phyloP scores from a whole-genome alignment of 2,113 vertebrate genomes.

The Todiramphus saurophagus region DNA sequence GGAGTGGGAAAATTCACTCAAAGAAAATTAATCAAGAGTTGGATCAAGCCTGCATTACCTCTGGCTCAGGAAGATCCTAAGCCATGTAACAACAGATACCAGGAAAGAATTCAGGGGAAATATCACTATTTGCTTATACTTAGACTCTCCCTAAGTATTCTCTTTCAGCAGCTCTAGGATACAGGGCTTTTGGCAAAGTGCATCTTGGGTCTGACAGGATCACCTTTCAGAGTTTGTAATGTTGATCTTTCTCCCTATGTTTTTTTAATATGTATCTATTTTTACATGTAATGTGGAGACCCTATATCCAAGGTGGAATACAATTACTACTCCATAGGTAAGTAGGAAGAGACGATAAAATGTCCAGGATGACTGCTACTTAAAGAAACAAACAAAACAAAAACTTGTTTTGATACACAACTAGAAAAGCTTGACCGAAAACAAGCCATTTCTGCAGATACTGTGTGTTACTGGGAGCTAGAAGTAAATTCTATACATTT shows the following conservation, averaged over 20 bases:
- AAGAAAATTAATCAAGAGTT: not conserved
- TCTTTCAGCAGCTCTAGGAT: not conserved
- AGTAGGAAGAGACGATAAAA: not conserved
- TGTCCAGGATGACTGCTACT: not conserved
- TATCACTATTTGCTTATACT: not conserved
- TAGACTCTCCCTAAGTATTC: not conserved
- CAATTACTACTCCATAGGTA: not conserved
- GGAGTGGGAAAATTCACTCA: not conserved
- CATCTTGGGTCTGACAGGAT: not conserved
- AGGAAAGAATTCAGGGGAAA: not conserved
- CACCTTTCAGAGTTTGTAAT: not conserved
- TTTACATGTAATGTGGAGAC: not conserved
- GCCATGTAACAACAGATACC: not conserved
- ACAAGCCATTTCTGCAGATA: not conserved
- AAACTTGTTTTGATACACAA: not conserved
- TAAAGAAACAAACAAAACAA: not conserved
- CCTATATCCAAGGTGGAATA: not conserved
- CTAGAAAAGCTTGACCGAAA: not conserved
- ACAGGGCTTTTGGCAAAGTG: not conserved
- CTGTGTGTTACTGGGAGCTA: not conserved
- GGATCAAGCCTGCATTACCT: not conserved
- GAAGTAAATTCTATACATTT: not conserved
- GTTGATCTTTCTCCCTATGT: not conserved
- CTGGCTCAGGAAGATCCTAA: not conserved
- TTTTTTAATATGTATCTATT: not conserved